Base-by-base conservation (phyloP, 1,140 invertebrate genomes). In the Catajapyx aquilonaris region DNA sequence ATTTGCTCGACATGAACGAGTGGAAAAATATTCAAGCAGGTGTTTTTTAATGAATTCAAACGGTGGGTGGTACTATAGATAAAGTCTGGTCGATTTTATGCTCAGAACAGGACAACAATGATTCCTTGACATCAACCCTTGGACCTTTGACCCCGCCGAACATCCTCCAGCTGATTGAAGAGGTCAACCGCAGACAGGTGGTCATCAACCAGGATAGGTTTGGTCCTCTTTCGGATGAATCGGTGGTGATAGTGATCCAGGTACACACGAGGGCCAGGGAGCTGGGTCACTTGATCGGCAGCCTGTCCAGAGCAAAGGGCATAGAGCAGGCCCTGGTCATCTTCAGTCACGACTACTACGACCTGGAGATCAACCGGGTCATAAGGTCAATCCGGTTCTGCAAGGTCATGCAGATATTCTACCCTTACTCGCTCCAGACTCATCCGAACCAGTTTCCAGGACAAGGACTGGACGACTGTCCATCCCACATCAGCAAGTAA, bases 321-420 rank as follows among this genome's bases (percentile, higher is more conserved):
- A 71, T 73, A 36, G 55, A 68, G 18, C 48, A 62, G 35, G 54
- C 57, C 15, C 49, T 73, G 25, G 44, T 73, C n/a, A 60, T 73
- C 25, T 67, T 73, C 44, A 68, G 64, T 42, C 71, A 73, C 52
- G 71, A 73, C 54, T 52, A 64, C 20, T 66, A 56, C 47, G 58
- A 62, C 39, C 47, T 57, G 13, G 52, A 60, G 36, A 58, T 73
- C 28, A 70, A 72, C 50, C 42, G 55, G 34, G 39, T 71, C n/a
- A 56, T 73, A 31, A 47, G 53, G 41, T 51, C 50, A 21, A 61
- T 72, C 31, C 58, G 61, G 38, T 69, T 68, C 52, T 55, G 46
- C n/a, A 50, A 52, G 42, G 56, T 68, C 13, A 70, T n/a, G n/a
- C n/a, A n/a, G n/a, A n/a, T n/a, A n/a, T n/a, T n/a, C n/a, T n/a